Percentiles rank a stretch among this genome's conserved stretches.
These are phyloP conservation scores for Columba guinea DNA, from an alignment of 2,797 vertebrate species.

Conservation along the genomic window DNA sequence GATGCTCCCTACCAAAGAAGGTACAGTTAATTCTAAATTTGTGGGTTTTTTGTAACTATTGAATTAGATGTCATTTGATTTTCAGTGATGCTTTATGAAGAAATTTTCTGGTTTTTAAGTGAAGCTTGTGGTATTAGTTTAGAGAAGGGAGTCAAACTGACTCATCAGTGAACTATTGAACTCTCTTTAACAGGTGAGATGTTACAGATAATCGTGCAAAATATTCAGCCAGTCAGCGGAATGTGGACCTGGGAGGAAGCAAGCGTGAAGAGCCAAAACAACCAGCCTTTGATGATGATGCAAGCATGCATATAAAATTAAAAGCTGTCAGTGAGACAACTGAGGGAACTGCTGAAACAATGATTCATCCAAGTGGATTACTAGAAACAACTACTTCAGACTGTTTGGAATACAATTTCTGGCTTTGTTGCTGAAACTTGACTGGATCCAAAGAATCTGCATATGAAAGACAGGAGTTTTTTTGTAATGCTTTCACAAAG, in stretches of 20 bases:
- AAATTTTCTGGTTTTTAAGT: not conserved
- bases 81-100: not conserved
- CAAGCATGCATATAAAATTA: not conserved
- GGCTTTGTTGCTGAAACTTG: not conserved
- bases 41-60: not conserved
- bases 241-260: not conserved
- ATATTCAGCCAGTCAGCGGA: not conserved
- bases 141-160: not conserved
- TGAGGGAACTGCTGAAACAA: not conserved
- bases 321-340: not conserved
- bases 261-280: not conserved
- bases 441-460: not conserved
- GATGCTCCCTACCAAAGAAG: not conserved
- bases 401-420: not conserved
- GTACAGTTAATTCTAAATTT: not conserved
- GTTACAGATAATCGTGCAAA: not conserved
- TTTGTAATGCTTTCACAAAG: not conserved
- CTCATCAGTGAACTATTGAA: not conserved
- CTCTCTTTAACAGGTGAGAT: not conserved
- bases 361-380: not conserved
- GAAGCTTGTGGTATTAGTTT: not conserved
- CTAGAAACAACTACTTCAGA: not conserved
- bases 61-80: not conserved
- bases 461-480: not conserved
- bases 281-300: not conserved